Evolutionary conservation across 2,888 invertebrate genomes (phyloP).

Genomic region (Rhagonycha fulva): DNA sequence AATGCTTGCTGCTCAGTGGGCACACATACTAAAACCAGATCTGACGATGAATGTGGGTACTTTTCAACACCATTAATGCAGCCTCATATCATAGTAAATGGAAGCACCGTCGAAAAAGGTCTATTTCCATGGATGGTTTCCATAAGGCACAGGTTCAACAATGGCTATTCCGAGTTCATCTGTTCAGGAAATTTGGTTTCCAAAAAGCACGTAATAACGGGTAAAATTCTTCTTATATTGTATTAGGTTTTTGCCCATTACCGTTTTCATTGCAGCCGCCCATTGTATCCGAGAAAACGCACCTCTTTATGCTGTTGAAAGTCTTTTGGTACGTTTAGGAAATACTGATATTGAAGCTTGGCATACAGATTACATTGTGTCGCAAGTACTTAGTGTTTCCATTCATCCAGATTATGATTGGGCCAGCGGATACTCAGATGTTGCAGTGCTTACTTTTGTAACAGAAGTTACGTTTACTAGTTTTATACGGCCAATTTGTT

Average conservation of each 20-base stretch:
- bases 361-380: constrained; percentile 35
- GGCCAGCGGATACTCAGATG: constrained; percentile 60
- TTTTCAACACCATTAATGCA: not conserved
- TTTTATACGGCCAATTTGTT: constrained; percentile 64
- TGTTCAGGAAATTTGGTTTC: constrained; percentile 21
- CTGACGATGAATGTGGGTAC: not conserved
- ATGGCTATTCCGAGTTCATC: not conserved
- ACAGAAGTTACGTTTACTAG: constrained; percentile 58
- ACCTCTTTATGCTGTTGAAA: constrained; percentile 38
- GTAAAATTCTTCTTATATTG: not conserved
- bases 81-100: not conserved
- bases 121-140: constrained; percentile 24
- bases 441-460: constrained; percentile 60
- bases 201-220: constrained; percentile 15
- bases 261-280: constrained; percentile 40
- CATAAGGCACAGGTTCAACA: constrained; percentile 5
- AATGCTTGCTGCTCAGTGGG: not conserved
- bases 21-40: not conserved
- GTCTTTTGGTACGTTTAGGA: constrained; percentile 46
- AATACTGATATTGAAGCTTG: constrained; percentile 43
- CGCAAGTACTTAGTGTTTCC: constrained; percentile 53
- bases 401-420: constrained; percentile 64
- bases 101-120: constrained; percentile 8
- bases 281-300: constrained; percentile 46
- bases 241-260: not conserved